Percentiles rank a stretch among this genome's conserved stretches.
Evolutionary conservation across 2,113 vertebrate genomes (phyloP).

Genomic region (Marmota flaviventris): DNA sequence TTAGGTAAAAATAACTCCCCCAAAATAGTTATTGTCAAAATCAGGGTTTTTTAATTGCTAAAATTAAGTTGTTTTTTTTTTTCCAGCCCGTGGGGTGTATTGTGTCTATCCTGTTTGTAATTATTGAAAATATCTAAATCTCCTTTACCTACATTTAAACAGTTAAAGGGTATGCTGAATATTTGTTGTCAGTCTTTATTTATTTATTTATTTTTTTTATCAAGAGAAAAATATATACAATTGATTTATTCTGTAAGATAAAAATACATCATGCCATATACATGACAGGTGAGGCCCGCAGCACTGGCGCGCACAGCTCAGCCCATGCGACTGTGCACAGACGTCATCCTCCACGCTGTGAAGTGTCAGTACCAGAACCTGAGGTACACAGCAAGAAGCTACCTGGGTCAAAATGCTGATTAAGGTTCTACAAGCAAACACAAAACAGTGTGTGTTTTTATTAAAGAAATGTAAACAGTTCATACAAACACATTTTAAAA

Average conservation of each 20-base stretch:
- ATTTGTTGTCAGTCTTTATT: not conserved
- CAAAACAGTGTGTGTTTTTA: slow-evolving; percentile 89
- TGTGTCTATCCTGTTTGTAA: slow-evolving; percentile 35
- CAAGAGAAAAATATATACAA: slow-evolving; percentile 99
- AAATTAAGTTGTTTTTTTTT: slow-evolving; percentile 35
- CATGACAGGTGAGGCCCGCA: slow-evolving; percentile 96
- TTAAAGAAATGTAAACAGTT: slow-evolving; percentile 94
- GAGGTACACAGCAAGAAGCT: slow-evolving; percentile 91
- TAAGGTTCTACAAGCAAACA: slow-evolving; percentile 92
- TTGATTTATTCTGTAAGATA: slow-evolving; percentile 99
- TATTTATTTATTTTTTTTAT: slow-evolving; percentile 87
- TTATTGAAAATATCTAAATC: not conserved
- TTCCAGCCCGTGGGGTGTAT: not conserved
- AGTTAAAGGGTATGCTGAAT: not conserved
- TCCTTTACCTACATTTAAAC: slow-evolving; percentile 6
- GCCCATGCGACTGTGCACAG: slow-evolving; percentile 88
- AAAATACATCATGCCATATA: slow-evolving; percentile 99
- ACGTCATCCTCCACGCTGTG: slow-evolving; percentile 93
- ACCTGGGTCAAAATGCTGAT: slow-evolving; percentile 90
- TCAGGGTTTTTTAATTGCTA: slow-evolving; percentile 1
- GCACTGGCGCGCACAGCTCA: slow-evolving; percentile 91
- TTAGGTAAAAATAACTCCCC: slow-evolving; percentile 61
- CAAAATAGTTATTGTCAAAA: slow-evolving; percentile 23
- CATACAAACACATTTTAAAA: slow-evolving; percentile 92
- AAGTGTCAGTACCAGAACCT: slow-evolving; percentile 93